Conservation (phyloP, 2,113 vertebrate species). For the Pelvicachromis taeniatus region DNA sequence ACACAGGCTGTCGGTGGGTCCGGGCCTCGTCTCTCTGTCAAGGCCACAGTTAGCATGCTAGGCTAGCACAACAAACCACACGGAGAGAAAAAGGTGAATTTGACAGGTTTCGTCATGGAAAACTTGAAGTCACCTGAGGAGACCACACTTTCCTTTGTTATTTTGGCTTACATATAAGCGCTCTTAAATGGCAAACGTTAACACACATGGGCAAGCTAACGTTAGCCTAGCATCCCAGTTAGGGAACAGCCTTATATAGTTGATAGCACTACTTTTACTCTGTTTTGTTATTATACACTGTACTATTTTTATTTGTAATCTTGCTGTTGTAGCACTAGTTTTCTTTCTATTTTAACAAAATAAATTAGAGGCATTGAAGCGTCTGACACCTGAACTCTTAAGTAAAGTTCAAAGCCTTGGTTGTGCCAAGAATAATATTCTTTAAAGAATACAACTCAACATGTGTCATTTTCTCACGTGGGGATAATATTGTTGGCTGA, state of each 20-base stretch:
- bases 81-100: not conserved
- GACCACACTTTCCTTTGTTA: not conserved
- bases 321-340: not conserved
- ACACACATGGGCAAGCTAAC: not conserved
- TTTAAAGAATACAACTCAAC: not conserved
- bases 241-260: not conserved
- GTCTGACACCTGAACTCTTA: not conserved
- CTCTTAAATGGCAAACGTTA: not conserved
- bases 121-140: not conserved
- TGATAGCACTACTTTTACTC: not conserved
- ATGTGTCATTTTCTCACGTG: not conserved
- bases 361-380: not conserved
- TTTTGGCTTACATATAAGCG: not conserved
- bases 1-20: not conserved
- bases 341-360: not conserved
- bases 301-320: not conserved
- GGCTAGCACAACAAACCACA: conserved; percentile 6
- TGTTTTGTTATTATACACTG: not conserved
- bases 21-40: not conserved
- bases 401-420: not conserved
- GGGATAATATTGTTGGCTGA: not conserved
- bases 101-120: too few species aligned
- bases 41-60: conserved; percentile 52
- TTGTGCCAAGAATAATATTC: not conserved
- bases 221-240: conserved; percentile 1